Percentiles rank a stretch among this genome's conserved stretches.
phyloP scores from a whole-genome alignment of 2,888 invertebrate species.

The Metopia argyrocephala region DNA sequence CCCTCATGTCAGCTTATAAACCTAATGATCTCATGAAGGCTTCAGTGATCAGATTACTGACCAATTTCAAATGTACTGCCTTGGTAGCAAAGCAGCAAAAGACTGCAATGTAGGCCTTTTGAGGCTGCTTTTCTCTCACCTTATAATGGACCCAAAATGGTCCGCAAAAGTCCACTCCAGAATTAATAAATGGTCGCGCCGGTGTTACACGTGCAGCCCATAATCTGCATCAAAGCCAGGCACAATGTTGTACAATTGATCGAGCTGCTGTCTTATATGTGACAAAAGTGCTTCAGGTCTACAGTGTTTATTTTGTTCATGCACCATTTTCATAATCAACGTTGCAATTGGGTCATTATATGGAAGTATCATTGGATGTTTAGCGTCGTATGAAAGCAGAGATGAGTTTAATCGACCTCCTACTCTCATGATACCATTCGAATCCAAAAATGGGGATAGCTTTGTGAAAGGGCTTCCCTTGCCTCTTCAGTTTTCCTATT shows the following conservation, averaged over 20 bases:
- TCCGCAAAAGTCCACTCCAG: slow-evolving; percentile 1
- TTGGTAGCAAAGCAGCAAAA: slow-evolving; percentile 16
- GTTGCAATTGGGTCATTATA: background rate
- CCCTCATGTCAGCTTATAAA: background rate
- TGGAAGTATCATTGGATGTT: background rate
- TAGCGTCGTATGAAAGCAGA: background rate
- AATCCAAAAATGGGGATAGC: background rate
- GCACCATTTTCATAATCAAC: no score
- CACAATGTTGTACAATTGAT: no score
- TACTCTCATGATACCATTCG: background rate
- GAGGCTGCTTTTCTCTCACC: background rate
- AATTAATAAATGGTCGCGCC: background rate
- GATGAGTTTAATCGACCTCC: background rate
- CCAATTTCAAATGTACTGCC: slow-evolving; percentile 14
- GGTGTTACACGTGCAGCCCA: background rate
- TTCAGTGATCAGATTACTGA: slow-evolving; percentile 17
- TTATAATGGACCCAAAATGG: slow-evolving; percentile 7
- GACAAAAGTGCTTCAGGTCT: no score
- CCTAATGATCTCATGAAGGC: slow-evolving; percentile 7
- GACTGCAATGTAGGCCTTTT: background rate
- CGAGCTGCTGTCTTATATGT: no score
- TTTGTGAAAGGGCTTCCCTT: background rate
- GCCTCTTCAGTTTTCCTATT: background rate
- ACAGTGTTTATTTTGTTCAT: background rate
- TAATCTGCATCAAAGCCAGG: background rate